Conservation (phyloP, 2,888 invertebrate genomes). For the Taphrorychus bicolor region DNA sequence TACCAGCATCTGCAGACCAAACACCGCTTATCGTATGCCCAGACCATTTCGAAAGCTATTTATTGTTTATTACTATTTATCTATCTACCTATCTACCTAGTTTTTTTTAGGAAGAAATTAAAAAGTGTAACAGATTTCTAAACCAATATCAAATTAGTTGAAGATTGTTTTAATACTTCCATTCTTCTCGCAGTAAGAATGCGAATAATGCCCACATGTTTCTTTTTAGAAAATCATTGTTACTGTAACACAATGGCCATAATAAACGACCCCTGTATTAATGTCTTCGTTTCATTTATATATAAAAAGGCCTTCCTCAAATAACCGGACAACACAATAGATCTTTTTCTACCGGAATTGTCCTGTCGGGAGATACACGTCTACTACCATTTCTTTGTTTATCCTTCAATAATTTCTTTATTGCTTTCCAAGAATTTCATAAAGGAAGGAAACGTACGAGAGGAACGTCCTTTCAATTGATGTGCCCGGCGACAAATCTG, state of each 20-base stretch:
- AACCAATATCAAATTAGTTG: too few relatives aligned
- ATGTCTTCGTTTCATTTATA: conserved; percentile 3
- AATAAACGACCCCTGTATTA: neutral
- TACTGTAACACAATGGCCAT: neutral
- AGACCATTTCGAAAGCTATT: too few relatives aligned
- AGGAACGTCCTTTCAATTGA: neutral
- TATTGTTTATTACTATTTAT: too few relatives aligned
- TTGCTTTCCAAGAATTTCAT: conserved; percentile 3
- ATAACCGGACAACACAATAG: conserved; percentile 2
- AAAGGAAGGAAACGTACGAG: neutral
- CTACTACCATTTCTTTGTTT: neutral
- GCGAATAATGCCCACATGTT: too few relatives aligned
- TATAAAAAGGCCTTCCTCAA: neutral
- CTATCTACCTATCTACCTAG: too few relatives aligned
- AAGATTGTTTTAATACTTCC: too few relatives aligned
- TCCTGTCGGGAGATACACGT: neutral
- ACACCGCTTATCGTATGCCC: too few relatives aligned
- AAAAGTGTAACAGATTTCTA: too few relatives aligned
- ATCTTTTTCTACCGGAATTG: neutral
- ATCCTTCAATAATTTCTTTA: conserved; percentile 8
- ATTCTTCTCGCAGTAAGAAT: too few relatives aligned
- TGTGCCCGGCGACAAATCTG: neutral
- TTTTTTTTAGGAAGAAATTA: too few relatives aligned
- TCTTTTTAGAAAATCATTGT: too few relatives aligned
- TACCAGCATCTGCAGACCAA: too few relatives aligned